Conservation (phyloP, 2,113 vertebrate genomes). For the Zapornia atra region DNA sequence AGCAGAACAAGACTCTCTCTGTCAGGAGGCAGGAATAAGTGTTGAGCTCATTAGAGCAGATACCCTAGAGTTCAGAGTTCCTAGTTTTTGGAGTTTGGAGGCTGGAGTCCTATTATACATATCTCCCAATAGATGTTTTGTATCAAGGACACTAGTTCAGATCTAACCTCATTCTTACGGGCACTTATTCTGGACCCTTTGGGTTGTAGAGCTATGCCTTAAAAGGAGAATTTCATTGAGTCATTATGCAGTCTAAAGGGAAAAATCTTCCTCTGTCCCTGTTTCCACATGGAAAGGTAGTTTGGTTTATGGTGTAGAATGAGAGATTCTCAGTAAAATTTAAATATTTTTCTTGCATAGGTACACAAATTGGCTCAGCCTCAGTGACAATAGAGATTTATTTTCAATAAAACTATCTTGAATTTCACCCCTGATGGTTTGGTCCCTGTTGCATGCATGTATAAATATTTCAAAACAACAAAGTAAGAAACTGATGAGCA, state of each 20-base stretch:
- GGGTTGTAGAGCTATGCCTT: not conserved
- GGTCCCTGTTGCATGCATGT: not conserved
- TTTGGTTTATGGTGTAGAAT: not conserved
- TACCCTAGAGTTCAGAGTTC: not conserved
- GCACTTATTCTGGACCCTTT: not conserved
- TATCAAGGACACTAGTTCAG: not conserved
- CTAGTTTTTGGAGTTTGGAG: not conserved
- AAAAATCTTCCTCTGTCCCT: not conserved
- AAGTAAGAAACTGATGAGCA: conserved; percentile 8
- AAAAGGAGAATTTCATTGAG: not conserved
- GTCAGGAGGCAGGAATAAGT: not conserved
- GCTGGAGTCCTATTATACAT: not conserved
- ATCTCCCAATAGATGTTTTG: not conserved
- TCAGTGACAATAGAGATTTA: not conserved
- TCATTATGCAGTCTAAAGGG: not conserved
- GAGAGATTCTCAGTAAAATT: not conserved
- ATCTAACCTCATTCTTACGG: not conserved
- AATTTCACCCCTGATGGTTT: not conserved
- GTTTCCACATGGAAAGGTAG: not conserved
- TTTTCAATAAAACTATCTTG: not conserved
- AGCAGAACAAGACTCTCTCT: not conserved
- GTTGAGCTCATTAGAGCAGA: not conserved
- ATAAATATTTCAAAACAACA: not conserved
- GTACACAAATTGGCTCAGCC: not conserved
- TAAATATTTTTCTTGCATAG: not conserved